These are phyloP conservation scores for Romanogobio albipinnatus DNA, from an alignment of 2,113 vertebrate genomes.

Conservation along the genomic window DNA sequence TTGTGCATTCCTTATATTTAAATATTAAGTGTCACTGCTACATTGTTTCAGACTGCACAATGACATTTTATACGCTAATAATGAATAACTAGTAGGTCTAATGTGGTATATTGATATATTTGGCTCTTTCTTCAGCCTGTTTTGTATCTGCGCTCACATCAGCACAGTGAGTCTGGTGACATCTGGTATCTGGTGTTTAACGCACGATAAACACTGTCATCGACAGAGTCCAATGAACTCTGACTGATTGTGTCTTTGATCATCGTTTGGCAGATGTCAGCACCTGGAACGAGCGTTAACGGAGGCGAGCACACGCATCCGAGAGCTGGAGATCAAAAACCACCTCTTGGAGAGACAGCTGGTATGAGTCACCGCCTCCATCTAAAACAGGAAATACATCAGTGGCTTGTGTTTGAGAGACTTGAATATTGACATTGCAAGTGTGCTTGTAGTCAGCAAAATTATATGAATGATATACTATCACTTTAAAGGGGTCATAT, in stretches of 20 bases:
- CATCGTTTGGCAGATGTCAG: conserved; percentile 78
- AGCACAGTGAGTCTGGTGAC: not conserved
- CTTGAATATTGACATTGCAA: not conserved
- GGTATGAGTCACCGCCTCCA: conserved; percentile 70
- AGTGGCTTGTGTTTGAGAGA: not conserved
- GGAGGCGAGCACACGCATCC: conserved; percentile 79
- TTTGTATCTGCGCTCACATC: not conserved
- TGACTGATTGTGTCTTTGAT: conserved; percentile 25
- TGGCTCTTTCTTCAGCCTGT: not conserved
- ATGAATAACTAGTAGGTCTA: no score
- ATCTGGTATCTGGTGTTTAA: not conserved
- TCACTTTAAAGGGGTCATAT: not conserved
- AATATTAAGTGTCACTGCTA: no score
- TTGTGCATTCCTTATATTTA: no score
- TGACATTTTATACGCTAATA: not conserved
- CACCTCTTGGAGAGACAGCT: conserved; percentile 83
- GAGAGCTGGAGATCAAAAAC: conserved; percentile 87
- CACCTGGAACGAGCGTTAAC: conserved; percentile 83
- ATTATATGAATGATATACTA: not conserved
- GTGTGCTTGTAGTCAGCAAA: not conserved
- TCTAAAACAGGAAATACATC: not conserved
- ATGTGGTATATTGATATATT: not conserved
- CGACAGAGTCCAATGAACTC: not conserved
- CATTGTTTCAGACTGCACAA: not conserved
- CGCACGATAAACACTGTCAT: not conserved